Evolutionary conservation across 2,113 vertebrate species (phyloP), one percentile per base, ranked within the genome.

Genomic region (Lycocorax pyrrhopterus): DNA sequence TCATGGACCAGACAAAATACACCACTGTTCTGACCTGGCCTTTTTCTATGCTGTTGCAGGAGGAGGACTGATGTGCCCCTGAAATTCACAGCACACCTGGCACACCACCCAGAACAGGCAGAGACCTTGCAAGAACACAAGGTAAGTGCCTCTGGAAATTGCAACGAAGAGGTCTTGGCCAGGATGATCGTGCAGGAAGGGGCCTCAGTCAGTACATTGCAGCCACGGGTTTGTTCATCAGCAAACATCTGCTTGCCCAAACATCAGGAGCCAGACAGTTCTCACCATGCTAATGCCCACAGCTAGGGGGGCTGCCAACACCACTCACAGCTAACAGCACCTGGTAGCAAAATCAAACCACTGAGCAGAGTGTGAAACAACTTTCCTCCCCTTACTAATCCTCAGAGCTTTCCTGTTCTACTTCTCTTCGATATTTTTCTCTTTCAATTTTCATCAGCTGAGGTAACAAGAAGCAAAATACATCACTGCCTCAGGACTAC

Each of bases 21-120:
- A 32, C 9, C 23, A 0, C 14, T 73, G 51, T 35, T 77, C 63
- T 84, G 26, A 91, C 23, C 26, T 27, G 23, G 17, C 27, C 59
- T 75, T 87, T 6, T 15, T 71, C 46, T 67, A 0, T 27, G n/a
- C 17, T 77, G 30, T 19, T 79, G 55, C 75, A 86, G 67, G n/a
- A 87, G n/a, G 35, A 85, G 29, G 22, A 59, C 15, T 37, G 33
- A 55, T 0, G 1, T 25, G n/a, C 6, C 52, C n/a, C 35, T 25
- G 52, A 32, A 33, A 46, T 6, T 7, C 51, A 19, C 29, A 35
- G 60, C 27, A 21, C 10, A 6, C 14, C 19, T 18, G 19, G 58
- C 33, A 75, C 29, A 10, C 8, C 21, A 26, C 52, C 13, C 20
- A 26, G 16, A 37, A 27, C 0, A 1, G 6, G 16, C 59, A 47